phyloP scores from a whole-genome alignment of 2,797 vertebrate genomes.

The Dipus sagitta region DNA sequence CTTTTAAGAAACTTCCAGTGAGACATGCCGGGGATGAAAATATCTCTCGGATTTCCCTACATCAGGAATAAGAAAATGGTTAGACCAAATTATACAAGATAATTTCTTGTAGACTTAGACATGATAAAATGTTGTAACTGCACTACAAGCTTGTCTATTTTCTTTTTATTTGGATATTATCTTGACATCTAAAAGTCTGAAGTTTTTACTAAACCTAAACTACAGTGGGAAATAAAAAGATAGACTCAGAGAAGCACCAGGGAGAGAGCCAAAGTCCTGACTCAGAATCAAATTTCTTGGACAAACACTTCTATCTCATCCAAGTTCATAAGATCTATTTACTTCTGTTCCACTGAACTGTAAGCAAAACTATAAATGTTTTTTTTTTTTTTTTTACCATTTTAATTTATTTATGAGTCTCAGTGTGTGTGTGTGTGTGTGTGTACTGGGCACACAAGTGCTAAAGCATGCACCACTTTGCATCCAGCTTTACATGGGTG shows the following conservation, averaged over 20 bases:
- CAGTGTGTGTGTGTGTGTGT: no score
- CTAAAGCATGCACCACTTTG: no score
- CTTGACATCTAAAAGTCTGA: background rate
- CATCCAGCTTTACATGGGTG: no score
- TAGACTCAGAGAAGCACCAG: background rate
- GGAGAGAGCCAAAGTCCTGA: background rate
- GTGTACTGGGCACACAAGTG: no score
- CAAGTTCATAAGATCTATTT: background rate
- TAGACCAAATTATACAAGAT: conserved; percentile 49
- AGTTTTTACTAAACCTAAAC: conserved; percentile 15
- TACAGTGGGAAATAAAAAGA: background rate
- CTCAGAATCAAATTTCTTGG: background rate
- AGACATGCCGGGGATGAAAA: conserved; percentile 91
- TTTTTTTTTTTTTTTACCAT: no score
- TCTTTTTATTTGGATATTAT: background rate
- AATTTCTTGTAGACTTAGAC: background rate
- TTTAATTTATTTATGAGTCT: no score
- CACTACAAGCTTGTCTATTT: background rate
- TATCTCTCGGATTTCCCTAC: conserved; percentile 82
- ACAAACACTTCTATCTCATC: background rate
- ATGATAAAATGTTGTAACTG: background rate
- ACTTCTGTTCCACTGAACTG: background rate
- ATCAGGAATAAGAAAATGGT: conserved; percentile 56
- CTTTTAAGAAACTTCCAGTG: conserved; percentile 90
- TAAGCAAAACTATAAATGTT: background rate